phyloP scores from a whole-genome alignment of 2,888 invertebrate genomes.

The Euplagia quadripunctaria region DNA sequence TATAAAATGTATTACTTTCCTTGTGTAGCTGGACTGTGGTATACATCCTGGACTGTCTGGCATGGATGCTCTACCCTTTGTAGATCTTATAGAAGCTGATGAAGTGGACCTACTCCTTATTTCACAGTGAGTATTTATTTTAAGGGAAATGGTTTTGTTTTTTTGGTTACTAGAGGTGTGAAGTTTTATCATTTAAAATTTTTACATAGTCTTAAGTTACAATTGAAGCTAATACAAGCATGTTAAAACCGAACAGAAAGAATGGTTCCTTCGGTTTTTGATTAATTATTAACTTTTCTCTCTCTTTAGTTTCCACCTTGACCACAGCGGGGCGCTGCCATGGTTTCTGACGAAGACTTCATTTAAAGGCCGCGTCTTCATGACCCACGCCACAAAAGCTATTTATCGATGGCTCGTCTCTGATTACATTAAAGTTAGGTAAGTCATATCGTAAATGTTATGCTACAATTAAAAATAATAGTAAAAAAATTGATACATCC shows the following conservation, averaged over 20 bases:
- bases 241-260: too few species aligned
- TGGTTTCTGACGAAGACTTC: constrained; percentile 99
- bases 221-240: too few species aligned
- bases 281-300: neutral
- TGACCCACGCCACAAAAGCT: constrained; percentile 99
- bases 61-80: constrained; percentile 99
- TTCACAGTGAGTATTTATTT: constrained; percentile 91
- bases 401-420: constrained; percentile 99
- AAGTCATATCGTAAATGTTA: constrained; percentile 35
- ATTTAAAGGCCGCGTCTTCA: constrained; percentile 98
- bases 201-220: neutral
- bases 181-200: too few species aligned
- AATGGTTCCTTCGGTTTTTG: too few species aligned
- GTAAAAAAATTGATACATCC: too few species aligned
- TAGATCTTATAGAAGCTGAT: constrained; percentile 98
- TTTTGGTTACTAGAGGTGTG: too few species aligned
- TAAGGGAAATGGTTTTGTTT: too few species aligned
- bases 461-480: neutral
- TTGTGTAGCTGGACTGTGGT: constrained; percentile 95
- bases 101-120: constrained; percentile 98
- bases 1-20: neutral
- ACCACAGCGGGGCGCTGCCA: constrained; percentile 99
- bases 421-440: constrained; percentile 99
- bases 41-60: constrained; percentile 99
- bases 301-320: constrained; percentile 95